Percentiles rank a stretch among this genome's conserved stretches.
Evolutionary conservation across 2,888 invertebrate genomes (phyloP).

Genomic region (Drosophila helvetica): DNA sequence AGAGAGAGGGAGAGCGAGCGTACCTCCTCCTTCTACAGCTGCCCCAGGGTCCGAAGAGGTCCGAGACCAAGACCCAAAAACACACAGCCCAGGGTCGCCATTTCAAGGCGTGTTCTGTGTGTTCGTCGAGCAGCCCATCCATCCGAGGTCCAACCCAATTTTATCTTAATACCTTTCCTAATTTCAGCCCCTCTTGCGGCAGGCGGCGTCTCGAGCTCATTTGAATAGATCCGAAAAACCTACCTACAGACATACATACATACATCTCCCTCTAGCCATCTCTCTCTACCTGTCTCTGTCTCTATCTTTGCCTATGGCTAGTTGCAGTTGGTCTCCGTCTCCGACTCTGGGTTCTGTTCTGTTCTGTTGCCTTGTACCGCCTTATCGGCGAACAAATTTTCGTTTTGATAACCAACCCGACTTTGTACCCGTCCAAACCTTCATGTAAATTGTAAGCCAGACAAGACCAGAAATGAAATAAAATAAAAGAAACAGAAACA

Average conservation of each 20-base stretch:
- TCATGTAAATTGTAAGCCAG: constrained; percentile 57
- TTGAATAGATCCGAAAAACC: constrained; percentile 61
- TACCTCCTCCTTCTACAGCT: constrained; percentile 9
- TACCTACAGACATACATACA: constrained; percentile 7
- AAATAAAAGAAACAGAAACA: constrained; percentile 1
- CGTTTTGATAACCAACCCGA: constrained; percentile 64
- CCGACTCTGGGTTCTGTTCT: constrained; percentile 17
- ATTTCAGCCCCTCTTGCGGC: constrained; percentile 56
- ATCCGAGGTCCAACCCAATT: constrained; percentile 24
- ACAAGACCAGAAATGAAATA: constrained; percentile 26
- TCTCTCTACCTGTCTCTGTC: neutral
- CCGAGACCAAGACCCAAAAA: neutral
- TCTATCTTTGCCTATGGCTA: constrained; percentile 19
- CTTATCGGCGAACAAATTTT: constrained; percentile 74
- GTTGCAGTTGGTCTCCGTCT: constrained; percentile 10
- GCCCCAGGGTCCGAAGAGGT: constrained; percentile 16
- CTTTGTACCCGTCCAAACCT: constrained; percentile 15
- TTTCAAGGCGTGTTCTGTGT: constrained; percentile 65
- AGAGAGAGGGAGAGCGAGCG: constrained; percentile 4
- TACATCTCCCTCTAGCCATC: constrained; percentile 16
- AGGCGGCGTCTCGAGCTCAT: constrained; percentile 61
- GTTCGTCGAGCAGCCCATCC: neutral
- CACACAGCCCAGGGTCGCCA: constrained; percentile 51
- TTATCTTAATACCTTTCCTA: constrained; percentile 79
- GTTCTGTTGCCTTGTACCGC: constrained; percentile 49